Evolutionary conservation across 1,140 invertebrate species (phyloP).

Genomic region (Leguminivora glycinivorella): DNA sequence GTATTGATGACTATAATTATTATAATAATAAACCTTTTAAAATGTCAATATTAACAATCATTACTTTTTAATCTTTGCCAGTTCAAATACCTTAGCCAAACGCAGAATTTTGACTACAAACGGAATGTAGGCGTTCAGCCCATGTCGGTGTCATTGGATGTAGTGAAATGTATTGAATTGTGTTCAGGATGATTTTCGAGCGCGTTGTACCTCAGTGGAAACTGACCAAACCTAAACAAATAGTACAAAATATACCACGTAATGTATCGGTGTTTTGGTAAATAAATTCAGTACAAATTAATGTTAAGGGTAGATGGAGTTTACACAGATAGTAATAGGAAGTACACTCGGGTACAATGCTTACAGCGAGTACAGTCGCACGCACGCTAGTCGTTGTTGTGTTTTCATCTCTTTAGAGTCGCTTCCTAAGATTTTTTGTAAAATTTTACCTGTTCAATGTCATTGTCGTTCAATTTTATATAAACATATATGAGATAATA

Average conservation of each 20-base stretch:
- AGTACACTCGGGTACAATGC: slow-evolving; percentile 68
- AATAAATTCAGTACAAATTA: slow-evolving; percentile 73
- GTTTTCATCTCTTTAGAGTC: slow-evolving; percentile 31
- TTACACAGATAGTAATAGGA: slow-evolving; percentile 44
- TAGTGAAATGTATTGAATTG: slow-evolving; percentile 69
- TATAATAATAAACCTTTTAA: not conserved
- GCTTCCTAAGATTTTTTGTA: not conserved
- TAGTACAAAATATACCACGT: slow-evolving; percentile 61
- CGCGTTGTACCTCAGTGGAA: slow-evolving; percentile 65
- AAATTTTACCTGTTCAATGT: not conserved
- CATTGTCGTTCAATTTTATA: not conserved
- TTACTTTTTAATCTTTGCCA: not conserved
- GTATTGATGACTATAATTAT: too few species aligned
- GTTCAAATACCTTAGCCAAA: slow-evolving; percentile 36
- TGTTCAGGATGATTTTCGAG: slow-evolving; percentile 60
- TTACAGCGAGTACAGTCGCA: slow-evolving; percentile 63
- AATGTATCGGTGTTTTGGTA: slow-evolving; percentile 61
- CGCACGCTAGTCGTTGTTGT: slow-evolving; percentile 48
- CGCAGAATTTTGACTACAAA: slow-evolving; percentile 61
- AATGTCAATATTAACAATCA: not conserved
- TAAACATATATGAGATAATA: not conserved
- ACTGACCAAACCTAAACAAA: slow-evolving; percentile 34
- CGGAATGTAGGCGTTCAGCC: slow-evolving; percentile 42
- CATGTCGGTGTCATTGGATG: slow-evolving; percentile 53
- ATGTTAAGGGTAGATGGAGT: slow-evolving; percentile 66